A percentile compares a stretch with the other conserved stretches of the same genome.
phyloP scores from a whole-genome alignment of 2,888 invertebrate species.

The Xestia ashworthii region DNA sequence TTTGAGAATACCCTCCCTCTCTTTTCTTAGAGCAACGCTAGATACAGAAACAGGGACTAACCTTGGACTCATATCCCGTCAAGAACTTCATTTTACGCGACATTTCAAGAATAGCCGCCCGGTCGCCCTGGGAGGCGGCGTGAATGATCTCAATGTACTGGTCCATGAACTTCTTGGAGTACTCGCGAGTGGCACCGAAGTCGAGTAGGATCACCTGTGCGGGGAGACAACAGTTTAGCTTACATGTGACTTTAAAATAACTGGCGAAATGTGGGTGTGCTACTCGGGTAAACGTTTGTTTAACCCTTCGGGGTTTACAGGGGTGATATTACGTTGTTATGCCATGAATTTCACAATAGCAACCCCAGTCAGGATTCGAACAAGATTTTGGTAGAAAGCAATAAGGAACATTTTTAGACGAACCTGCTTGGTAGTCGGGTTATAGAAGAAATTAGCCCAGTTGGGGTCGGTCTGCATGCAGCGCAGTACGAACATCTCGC shows the following conservation, averaged over 20 bases:
- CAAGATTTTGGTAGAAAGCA: not conserved
- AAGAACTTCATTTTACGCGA: slow-evolving; percentile 98
- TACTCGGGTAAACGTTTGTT: not conserved
- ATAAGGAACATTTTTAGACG: too few species aligned
- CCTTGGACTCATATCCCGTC: slow-evolving; percentile 99
- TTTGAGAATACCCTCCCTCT: not conserved
- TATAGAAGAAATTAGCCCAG: slow-evolving; percentile 99
- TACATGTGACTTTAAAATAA: not conserved
- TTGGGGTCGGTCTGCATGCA: slow-evolving; percentile 99
- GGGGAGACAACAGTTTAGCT: not conserved
- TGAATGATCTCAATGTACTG: slow-evolving; percentile 97
- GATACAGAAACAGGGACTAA: slow-evolving; percentile 70
- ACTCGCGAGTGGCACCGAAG: slow-evolving; percentile 98
- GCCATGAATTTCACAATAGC: not conserved
- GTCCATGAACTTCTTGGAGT: slow-evolving; percentile 97
- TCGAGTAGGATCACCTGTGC: slow-evolving; percentile 95
- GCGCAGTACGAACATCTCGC: slow-evolving; percentile 96
- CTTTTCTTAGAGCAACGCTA: not conserved
- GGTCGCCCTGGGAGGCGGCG: slow-evolving; percentile 95
- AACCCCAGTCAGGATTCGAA: not conserved
- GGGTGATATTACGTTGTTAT: not conserved
- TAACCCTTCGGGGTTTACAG: not conserved
- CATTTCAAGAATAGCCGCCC: slow-evolving; percentile 93
- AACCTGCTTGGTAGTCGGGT: slow-evolving; percentile 93
- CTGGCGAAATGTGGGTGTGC: not conserved